Base-by-base conservation (phyloP, 2,888 invertebrate genomes). In the Pterobdella sp. region DNA sequence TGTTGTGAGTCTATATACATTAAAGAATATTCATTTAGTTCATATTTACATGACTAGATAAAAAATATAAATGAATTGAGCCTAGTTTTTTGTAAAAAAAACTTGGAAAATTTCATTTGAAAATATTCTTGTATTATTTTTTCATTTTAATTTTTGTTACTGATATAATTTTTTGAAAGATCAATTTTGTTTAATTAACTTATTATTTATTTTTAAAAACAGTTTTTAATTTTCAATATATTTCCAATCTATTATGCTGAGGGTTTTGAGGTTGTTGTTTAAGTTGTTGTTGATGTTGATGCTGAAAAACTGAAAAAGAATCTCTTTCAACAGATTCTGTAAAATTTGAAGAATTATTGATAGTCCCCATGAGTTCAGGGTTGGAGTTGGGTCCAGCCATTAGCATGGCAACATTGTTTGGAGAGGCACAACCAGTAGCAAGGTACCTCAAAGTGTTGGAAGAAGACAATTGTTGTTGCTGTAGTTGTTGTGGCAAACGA, bases 401-500 rank as follows among this genome's bases (percentile, higher is more conserved):
- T 31, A 72, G n/a, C 3, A 70, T 35, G 49, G 71, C 52, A 52
- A 35, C 31, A 67, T 63, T 37, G 72, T 22, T 32, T 26, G 72
- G 74, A 29, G 69, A 64, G 34, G 42, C 66, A 65, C 74, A 60
- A 64, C 68, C 73, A 64, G 56, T 35, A 32, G 36, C 68, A 22
- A 52, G 56, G 34, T 37, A 52, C 22, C 52, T 56, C 36, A 64
- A 36, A 42, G 64, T 64, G 37, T 36, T 73, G 63, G 64, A 42
- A 1, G 42, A 68, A 36, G 35, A 56, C 52, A 64, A 71, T 26
- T 49, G 68, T 37, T 52, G 56, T 31, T 75, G 73, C 32, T 67
- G 72, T 35, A 31, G 66, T 29, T 63, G 60, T 26, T 31, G 56
- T 34, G 72, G 74, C 29, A 74, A 36, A 26, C 72, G 72, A 14